A percentile compares a stretch with the other conserved stretches of the same genome.
phyloP scores from a whole-genome alignment of 1,140 invertebrate species.

The Drosophila sp. region DNA sequence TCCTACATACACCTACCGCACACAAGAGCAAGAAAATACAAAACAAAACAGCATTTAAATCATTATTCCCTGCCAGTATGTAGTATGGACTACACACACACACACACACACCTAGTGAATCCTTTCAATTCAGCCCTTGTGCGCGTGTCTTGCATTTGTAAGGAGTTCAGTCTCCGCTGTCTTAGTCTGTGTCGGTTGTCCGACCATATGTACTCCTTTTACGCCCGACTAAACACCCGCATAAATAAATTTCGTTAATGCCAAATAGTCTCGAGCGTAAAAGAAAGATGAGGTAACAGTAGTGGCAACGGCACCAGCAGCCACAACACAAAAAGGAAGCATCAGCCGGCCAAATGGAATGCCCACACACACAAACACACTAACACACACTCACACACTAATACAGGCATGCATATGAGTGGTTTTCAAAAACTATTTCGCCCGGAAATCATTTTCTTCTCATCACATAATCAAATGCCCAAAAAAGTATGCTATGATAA shows the following conservation, averaged over 20 bases:
- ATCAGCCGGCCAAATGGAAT: constrained; percentile 61
- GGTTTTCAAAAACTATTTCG: constrained; percentile 34
- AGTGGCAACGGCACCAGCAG: constrained; percentile 23
- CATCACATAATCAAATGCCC: background rate
- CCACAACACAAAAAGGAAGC: constrained; percentile 32
- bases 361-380: constrained; percentile 30
- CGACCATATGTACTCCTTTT: constrained; percentile 78
- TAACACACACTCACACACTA: constrained; percentile 22
- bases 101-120: constrained; percentile 51
- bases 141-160: constrained; percentile 68
- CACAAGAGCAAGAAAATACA: background rate
- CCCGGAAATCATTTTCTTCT: constrained; percentile 8
- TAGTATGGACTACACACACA: constrained; percentile 24
- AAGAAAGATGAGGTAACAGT: constrained; percentile 77
- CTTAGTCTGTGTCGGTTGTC: constrained; percentile 9
- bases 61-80: constrained; percentile 60
- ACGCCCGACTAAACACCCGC: constrained; percentile 80
- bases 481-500: background rate
- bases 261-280: constrained; percentile 79
- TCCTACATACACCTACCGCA: background rate
- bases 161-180: constrained; percentile 35
- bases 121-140: constrained; percentile 68
- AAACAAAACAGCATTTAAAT: constrained; percentile 73
- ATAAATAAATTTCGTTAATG: constrained; percentile 82
- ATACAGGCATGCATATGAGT: constrained; percentile 1